These are phyloP conservation scores for Zele albiditarsus DNA, from an alignment of 2,888 invertebrate species.

Conservation along the genomic window DNA sequence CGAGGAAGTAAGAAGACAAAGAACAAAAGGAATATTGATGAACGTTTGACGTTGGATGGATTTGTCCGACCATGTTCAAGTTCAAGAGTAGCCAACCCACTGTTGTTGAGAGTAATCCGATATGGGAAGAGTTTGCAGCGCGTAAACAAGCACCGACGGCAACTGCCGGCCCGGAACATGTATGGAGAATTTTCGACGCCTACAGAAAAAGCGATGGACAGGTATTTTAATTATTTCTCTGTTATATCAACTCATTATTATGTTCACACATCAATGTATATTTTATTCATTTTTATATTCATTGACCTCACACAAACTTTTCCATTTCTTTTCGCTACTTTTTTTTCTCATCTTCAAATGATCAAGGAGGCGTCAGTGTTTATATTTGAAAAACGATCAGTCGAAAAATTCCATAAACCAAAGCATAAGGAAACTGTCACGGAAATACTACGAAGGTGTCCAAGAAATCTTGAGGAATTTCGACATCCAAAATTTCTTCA, in stretches of 20 bases:
- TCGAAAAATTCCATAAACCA: slow-evolving; percentile 94
- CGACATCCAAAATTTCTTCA: slow-evolving; percentile 88
- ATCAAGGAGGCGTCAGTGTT: slow-evolving; percentile 90
- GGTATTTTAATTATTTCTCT: slow-evolving; percentile 76
- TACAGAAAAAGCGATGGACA: slow-evolving; percentile 90
- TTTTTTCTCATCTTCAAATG: background rate
- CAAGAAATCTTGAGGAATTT: slow-evolving; percentile 85
- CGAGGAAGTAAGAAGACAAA: background rate
- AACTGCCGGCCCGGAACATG: slow-evolving; percentile 88
- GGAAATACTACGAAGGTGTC: slow-evolving; percentile 87
- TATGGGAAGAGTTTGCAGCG: slow-evolving; percentile 90
- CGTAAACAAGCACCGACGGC: slow-evolving; percentile 88
- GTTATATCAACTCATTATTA: no score
- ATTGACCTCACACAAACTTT: background rate
- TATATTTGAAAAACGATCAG: slow-evolving; percentile 93
- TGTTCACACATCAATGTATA: background rate
- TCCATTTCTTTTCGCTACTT: background rate
- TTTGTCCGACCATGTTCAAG: slow-evolving; percentile 78
- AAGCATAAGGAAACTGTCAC: slow-evolving; percentile 93
- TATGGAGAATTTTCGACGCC: slow-evolving; percentile 95
- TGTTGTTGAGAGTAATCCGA: slow-evolving; percentile 85
- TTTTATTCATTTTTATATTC: background rate
- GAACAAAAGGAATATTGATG: slow-evolving; percentile 37
- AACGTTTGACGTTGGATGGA: slow-evolving; percentile 50
- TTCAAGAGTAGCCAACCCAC: slow-evolving; percentile 77